Evolutionary conservation across 1,140 invertebrate genomes (phyloP).

Genomic region (Chrysomallon squamiferum): DNA sequence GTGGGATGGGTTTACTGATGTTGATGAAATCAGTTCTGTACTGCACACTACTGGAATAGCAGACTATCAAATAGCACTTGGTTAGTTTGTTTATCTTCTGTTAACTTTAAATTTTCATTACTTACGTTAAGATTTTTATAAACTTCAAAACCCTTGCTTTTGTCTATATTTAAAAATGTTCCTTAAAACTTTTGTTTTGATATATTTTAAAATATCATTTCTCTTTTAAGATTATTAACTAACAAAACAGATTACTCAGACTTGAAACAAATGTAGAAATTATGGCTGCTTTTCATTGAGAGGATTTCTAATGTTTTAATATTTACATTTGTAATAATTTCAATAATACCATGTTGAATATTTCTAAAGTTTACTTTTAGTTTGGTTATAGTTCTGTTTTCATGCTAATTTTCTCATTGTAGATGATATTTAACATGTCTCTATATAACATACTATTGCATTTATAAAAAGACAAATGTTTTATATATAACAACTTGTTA

Average conservation of each 20-base stretch:
- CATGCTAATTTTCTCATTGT: neutral
- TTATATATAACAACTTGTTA: neutral
- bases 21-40: slow-evolving; percentile 19
- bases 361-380: neutral
- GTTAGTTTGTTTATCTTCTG: slow-evolving; percentile 6
- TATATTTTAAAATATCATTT: neutral
- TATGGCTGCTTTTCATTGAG: neutral
- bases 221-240: neutral
- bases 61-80: slow-evolving; percentile 28
- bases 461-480: neutral
- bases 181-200: neutral
- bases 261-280: neutral
- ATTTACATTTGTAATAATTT: neutral
- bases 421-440: neutral
- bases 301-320: neutral
- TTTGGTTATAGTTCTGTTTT: neutral
- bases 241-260: neutral
- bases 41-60: slow-evolving; percentile 27
- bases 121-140: neutral
- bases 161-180: neutral
- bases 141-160: neutral
- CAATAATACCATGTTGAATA: neutral
- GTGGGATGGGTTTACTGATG: slow-evolving; percentile 36
- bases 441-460: neutral
- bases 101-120: neutral